A percentile compares a stretch with the other conserved stretches of the same genome.
Evolutionary conservation across 2,888 invertebrate species (phyloP).

Genomic region (Syrphus vitripennis): DNA sequence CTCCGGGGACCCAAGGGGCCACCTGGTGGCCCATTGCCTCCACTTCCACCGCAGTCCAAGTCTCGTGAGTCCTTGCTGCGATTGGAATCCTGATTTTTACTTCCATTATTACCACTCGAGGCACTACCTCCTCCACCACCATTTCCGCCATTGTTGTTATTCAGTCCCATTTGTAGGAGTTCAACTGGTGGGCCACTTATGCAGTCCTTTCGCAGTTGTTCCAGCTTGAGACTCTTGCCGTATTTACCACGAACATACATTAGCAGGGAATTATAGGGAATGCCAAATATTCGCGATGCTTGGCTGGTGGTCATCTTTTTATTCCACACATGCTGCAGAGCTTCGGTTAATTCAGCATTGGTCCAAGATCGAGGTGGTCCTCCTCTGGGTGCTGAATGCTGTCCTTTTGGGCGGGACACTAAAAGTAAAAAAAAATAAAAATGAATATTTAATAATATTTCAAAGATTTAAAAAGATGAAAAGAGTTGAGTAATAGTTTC

Average conservation of each 20-base stretch:
- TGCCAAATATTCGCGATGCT: constrained; percentile 94
- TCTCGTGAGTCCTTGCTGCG: constrained; percentile 77
- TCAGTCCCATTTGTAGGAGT: constrained; percentile 85
- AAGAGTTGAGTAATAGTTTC: too few species aligned
- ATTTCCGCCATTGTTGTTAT: constrained; percentile 73
- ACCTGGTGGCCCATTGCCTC: constrained; percentile 67
- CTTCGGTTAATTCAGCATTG: constrained; percentile 94
- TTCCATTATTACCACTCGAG: constrained; percentile 69
- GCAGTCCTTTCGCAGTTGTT: constrained; percentile 93
- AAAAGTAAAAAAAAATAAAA: constrained; percentile 79
- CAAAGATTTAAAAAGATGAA: neutral
- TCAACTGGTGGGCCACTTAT: constrained; percentile 90
- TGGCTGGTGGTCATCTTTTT: constrained; percentile 97
- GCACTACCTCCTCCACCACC: constrained; percentile 54
- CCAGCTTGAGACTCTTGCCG: constrained; percentile 94
- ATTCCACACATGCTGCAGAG: constrained; percentile 96
- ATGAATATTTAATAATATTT: neutral
- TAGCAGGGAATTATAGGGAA: constrained; percentile 94
- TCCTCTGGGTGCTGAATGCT: constrained; percentile 94
- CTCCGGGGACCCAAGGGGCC: constrained; percentile 82
- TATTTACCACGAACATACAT: constrained; percentile 97
- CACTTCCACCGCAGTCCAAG: constrained; percentile 74
- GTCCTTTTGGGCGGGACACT: constrained; percentile 93
- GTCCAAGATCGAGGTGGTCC: constrained; percentile 96
- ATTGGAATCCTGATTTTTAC: constrained; percentile 75